phyloP scores from a whole-genome alignment of 2,888 invertebrate genomes.

The Stictocephala bisonia region DNA sequence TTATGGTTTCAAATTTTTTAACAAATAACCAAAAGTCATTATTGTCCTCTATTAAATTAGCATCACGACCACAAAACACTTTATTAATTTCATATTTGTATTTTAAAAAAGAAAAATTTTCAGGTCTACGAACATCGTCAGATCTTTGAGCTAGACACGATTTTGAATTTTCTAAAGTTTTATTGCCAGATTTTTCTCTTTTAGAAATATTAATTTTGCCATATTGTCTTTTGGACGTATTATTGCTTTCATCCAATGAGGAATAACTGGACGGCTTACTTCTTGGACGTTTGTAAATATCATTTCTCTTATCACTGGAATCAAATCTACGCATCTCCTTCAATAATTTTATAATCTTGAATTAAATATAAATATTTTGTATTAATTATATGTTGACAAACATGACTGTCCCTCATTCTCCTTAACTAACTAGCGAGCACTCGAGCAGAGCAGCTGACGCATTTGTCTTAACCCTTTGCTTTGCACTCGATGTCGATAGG shows the following conservation, averaged over 20 bases:
- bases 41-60: slow-evolving; percentile 72
- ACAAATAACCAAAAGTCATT: slow-evolving; percentile 92
- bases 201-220: not conserved
- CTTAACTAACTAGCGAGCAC: too few relatives aligned
- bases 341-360: too few relatives aligned
- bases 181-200: not conserved
- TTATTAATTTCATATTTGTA: slow-evolving; percentile 73
- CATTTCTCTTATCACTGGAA: too few relatives aligned
- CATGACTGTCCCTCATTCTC: too few relatives aligned
- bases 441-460: too few relatives aligned
- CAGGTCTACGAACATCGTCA: not conserved
- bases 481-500: too few relatives aligned
- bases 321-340: too few relatives aligned
- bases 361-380: too few relatives aligned
- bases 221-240: not conserved
- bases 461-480: too few relatives aligned
- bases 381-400: too few relatives aligned
- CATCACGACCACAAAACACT: slow-evolving; percentile 73
- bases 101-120: slow-evolving; percentile 69
- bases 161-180: not conserved
- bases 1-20: slow-evolving; percentile 80
- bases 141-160: not conserved
- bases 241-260: too few relatives aligned
- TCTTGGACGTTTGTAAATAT: too few relatives aligned
- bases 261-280: slow-evolving; percentile 12